Base-by-base conservation (phyloP, 2,888 invertebrate species). In the Unio delphinus region DNA sequence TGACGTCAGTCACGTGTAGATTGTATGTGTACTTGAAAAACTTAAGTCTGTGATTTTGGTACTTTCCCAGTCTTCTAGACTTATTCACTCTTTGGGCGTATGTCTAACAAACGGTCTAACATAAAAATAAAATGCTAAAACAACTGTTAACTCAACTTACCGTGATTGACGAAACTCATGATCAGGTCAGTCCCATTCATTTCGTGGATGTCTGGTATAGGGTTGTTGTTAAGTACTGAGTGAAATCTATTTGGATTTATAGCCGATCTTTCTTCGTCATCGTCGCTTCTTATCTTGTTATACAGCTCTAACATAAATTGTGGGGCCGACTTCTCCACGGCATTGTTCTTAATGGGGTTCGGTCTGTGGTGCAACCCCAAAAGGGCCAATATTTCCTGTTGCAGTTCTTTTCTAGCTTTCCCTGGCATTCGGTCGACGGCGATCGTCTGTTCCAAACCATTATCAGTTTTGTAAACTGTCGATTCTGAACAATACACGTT, bases 151-250 rank as follows among this genome's bases (percentile, higher is more conserved):
- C 11, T 8, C 11, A 64, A 77, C 80, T 74, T 81, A 91, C 97
- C 95, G 91, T 95, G 94, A 89, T 95, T 96, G 82, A 95, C 93
- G 91, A 97, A 97, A 86, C 96, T 97, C 94, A 97, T 96, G 87
- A 98, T 97, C 84, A 96, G 94, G 92, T 98, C 97, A 90, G 97
- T 96, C 89, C 96, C 94, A 86, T 96, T 95, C 80, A 97, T 95
- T 72, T 95, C 95, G 72, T 84, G 76, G 18, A 84, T 74, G 2
- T 78, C 74, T 56, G 83, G 67, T 0, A 81, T 82, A n/a, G 83
- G 71, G 54, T 81, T 81, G 8, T 83, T 70, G 56, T 81, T 84
- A 30, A 75, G 70, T 58, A 76, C 74, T 1, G 77, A 79, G 55
- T 80, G 75, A n/a, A 82, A 78, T 8, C 61, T 67, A 7, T 72